phyloP scores from a whole-genome alignment of 2,113 vertebrate species.

The Phaethon lepturus region DNA sequence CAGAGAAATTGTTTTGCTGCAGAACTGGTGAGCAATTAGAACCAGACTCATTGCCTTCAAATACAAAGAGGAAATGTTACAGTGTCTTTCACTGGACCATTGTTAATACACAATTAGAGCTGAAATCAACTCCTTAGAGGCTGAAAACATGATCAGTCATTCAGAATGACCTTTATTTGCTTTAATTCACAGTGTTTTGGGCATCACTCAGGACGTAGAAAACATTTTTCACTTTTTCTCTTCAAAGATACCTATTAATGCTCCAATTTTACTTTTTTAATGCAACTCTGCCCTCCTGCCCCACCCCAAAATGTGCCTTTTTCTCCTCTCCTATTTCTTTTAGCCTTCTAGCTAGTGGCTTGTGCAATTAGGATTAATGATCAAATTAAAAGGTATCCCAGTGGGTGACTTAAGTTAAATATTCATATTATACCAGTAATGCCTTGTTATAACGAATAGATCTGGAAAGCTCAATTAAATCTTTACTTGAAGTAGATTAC shows the following conservation, averaged over 20 bases:
- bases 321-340: slow-evolving; percentile 20
- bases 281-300: fast-evolving
- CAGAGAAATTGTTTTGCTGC: not conserved
- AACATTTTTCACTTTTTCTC: not conserved
- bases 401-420: slow-evolving; percentile 3
- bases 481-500: not conserved
- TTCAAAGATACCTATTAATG: not conserved
- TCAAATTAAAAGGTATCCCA: slow-evolving; percentile 28
- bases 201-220: not conserved
- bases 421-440: not conserved
- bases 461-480: slow-evolving; percentile 31
- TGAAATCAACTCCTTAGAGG: not conserved
- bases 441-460: not conserved
- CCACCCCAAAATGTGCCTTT: not conserved
- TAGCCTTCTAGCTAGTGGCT: not conserved
- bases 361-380: slow-evolving; percentile 38
- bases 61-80: not conserved
- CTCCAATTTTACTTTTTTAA: not conserved
- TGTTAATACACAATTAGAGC: not conserved
- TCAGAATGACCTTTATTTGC: not conserved
- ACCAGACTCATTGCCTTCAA: not conserved
- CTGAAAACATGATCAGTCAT: not conserved
- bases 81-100: not conserved
- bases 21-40: not conserved
- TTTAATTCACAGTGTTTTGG: not conserved